A percentile compares a stretch with the other conserved stretches of the same genome.
phyloP scores from a whole-genome alignment of 2,888 invertebrate genomes.

The Drosophila greeni region DNA sequence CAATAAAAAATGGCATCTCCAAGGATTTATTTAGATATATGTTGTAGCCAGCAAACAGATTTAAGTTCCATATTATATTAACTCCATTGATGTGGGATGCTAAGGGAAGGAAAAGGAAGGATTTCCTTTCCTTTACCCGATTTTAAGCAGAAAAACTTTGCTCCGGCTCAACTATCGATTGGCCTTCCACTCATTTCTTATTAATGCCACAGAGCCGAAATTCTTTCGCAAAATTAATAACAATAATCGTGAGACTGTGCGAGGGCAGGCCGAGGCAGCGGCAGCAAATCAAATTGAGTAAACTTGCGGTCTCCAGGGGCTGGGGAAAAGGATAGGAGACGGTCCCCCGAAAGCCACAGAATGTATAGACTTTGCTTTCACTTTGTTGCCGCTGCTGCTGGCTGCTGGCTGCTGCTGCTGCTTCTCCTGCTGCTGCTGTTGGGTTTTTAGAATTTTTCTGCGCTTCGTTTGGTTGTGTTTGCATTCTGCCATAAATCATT shows the following conservation, averaged over 20 bases:
- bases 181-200: slow-evolving; percentile 29
- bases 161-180: slow-evolving; percentile 27
- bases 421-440: not conserved
- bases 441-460: slow-evolving; percentile 24
- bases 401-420: not conserved
- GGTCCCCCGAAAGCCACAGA: slow-evolving; percentile 23
- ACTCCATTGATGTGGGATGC: slow-evolving; percentile 1
- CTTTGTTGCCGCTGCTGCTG: slow-evolving; percentile 10
- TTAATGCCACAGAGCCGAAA: slow-evolving; percentile 43
- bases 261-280: not conserved
- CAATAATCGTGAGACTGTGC: slow-evolving; percentile 47
- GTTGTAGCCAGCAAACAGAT: not conserved
- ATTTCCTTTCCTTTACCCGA: not conserved
- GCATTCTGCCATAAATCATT: slow-evolving; percentile 59
- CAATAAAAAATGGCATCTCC: not conserved
- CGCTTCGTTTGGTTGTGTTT: slow-evolving; percentile 40
- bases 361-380: slow-evolving; percentile 36
- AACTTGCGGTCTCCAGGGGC: slow-evolving; percentile 30
- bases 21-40: not conserved
- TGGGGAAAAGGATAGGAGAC: not conserved
- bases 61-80: not conserved
- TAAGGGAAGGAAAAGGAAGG: not conserved
- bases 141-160: not conserved
- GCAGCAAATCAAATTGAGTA: slow-evolving; percentile 44
- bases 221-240: slow-evolving; percentile 64